phyloP scores from a whole-genome alignment of 2,113 vertebrate species.

The Hipposideros armiger region DNA sequence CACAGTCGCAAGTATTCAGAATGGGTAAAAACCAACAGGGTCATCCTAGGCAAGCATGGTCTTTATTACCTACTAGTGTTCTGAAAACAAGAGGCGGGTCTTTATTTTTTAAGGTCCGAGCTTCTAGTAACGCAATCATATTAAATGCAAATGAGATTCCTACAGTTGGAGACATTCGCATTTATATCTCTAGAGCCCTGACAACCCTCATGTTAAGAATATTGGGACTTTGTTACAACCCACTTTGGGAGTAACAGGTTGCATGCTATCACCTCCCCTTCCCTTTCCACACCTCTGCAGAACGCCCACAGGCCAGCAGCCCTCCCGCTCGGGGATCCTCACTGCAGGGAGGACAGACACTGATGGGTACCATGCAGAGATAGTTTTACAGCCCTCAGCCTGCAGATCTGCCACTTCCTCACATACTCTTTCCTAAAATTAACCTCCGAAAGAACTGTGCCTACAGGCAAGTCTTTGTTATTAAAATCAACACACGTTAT shows the following conservation, averaged over 20 bases:
- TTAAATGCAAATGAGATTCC: neutral
- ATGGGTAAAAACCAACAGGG: neutral
- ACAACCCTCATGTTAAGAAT: neutral
- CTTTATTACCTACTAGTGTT: neutral
- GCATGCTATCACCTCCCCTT: neutral
- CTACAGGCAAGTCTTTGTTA: neutral
- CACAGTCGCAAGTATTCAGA: neutral
- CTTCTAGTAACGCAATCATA: neutral
- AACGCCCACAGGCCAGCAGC: neutral
- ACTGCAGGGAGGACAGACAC: neutral
- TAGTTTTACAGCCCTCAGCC: neutral
- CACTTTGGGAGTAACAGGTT: neutral
- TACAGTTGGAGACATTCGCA: neutral
- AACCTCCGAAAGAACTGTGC: neutral
- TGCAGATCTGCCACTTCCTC: neutral
- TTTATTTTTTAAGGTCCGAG: neutral
- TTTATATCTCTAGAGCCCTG: neutral
- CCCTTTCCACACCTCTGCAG: neutral
- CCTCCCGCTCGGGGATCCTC: neutral
- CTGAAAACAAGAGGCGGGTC: neutral
- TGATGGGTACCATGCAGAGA: neutral
- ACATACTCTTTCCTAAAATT: neutral
- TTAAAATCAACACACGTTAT: too few relatives aligned
- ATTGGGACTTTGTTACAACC: neutral
- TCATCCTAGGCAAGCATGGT: neutral